These are phyloP conservation scores for Tetramorium alpestre DNA, from an alignment of 1,140 invertebrate genomes.

Conservation along the genomic window DNA sequence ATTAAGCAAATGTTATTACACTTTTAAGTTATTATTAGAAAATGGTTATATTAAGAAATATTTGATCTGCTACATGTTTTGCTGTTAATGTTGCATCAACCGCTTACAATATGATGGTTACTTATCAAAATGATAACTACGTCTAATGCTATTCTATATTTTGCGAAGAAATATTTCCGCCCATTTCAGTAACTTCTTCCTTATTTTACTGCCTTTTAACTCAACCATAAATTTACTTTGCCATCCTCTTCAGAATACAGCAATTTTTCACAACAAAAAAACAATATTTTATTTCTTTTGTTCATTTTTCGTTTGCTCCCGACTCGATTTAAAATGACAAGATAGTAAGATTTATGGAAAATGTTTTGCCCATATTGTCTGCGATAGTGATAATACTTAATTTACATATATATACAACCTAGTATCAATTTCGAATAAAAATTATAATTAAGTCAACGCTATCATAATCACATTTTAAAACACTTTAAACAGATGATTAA, in stretches of 20 bases:
- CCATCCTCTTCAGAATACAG: not conserved
- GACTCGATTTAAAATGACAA: slow-evolving; percentile 4
- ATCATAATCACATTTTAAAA: not conserved
- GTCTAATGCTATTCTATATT: not conserved
- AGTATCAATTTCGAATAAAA: not conserved
- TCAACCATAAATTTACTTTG: slow-evolving; percentile 47
- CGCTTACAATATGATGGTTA: not conserved
- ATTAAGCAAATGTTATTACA: not conserved
- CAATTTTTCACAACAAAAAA: slow-evolving; percentile 48
- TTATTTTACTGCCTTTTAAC: slow-evolving; percentile 34
- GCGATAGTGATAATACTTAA: not conserved
- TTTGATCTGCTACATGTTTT: not conserved
- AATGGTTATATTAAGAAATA: not conserved
- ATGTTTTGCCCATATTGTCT: not conserved
- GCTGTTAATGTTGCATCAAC: not conserved
- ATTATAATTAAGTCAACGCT: not conserved
- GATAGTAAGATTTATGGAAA: not conserved
- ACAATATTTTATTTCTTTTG: not conserved
- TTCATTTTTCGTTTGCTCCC: not conserved
- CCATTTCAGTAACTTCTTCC: not conserved
- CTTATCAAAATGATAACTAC: not conserved
- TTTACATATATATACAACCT: not conserved
- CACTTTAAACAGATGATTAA: not conserved
- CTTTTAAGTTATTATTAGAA: too few species aligned
- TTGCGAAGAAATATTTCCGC: not conserved